phyloP scores from a whole-genome alignment of 1,140 invertebrate genomes.

The Drosophila leontia region DNA sequence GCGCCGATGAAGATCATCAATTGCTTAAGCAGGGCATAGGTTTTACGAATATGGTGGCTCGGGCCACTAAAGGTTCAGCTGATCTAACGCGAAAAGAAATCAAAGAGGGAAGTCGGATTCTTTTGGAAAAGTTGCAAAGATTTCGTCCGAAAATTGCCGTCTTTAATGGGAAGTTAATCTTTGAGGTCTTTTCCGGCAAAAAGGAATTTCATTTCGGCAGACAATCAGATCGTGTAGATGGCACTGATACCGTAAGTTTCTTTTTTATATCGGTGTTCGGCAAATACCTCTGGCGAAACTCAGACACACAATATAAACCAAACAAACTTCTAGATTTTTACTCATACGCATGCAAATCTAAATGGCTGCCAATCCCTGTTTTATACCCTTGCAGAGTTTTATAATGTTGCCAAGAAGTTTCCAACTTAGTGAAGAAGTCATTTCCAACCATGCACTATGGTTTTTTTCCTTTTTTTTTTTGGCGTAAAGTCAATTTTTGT shows the following conservation, averaged over 20 bases:
- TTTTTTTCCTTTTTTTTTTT: too few relatives aligned
- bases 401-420: too few relatives aligned
- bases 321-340: too few relatives aligned
- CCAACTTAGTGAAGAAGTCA: too few relatives aligned
- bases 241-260: conserved; percentile 95
- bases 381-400: too few relatives aligned
- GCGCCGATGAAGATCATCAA: conserved; percentile 97
- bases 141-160: conserved; percentile 98
- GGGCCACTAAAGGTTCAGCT: conserved; percentile 97
- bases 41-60: conserved; percentile 98
- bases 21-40: conserved; percentile 97
- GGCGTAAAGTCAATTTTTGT: too few relatives aligned
- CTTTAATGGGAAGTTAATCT: conserved; percentile 99
- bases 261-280: neutral
- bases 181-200: conserved; percentile 98
- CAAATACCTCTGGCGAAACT: too few relatives aligned
- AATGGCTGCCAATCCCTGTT: too few relatives aligned
- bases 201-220: conserved; percentile 98
- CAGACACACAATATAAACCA: too few relatives aligned
- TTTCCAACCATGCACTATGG: too few relatives aligned
- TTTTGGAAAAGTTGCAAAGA: conserved; percentile 95
- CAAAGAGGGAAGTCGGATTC: conserved; percentile 96
- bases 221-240: conserved; percentile 96
- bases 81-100: conserved; percentile 98
- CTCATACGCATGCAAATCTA: too few relatives aligned